phyloP scores from a whole-genome alignment of 92 coral and sea anemone genomes.

The Porites rus region DNA sequence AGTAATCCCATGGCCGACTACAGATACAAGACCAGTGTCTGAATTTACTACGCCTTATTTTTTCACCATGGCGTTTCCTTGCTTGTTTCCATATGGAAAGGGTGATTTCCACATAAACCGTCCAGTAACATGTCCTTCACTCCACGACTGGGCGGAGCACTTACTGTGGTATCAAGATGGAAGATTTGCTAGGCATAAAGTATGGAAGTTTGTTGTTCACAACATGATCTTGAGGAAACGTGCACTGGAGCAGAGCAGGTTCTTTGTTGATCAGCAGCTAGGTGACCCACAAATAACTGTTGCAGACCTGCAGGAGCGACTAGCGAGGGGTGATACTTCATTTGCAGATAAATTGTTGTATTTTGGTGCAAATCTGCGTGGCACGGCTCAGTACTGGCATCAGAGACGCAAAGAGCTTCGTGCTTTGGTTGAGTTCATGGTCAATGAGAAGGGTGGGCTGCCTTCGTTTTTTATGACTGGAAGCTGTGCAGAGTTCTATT shows the following conservation, averaged over 20 bases:
- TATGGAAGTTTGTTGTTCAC: conserved; percentile 52
- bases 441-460: conserved; percentile 53
- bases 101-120: too few relatives aligned
- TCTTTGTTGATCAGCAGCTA: conserved; percentile 50
- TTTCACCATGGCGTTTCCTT: conserved; percentile 54
- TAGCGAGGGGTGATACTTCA: too few relatives aligned
- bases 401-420: conserved; percentile 61
- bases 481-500: too few relatives aligned
- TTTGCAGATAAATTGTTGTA: too few relatives aligned
- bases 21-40: conserved; percentile 4
- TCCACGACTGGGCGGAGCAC: too few relatives aligned
- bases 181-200: conserved; percentile 13
- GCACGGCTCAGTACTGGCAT: conserved; percentile 57
- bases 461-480: conserved; percentile 46
- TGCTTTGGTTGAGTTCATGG: conserved; percentile 60
- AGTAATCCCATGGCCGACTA: neutral
- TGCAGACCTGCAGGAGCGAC: conserved; percentile 4
- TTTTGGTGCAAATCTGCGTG: conserved; percentile 18
- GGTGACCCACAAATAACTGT: conserved; percentile 56
- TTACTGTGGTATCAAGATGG: conserved; percentile 32
- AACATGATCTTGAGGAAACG: conserved; percentile 53
- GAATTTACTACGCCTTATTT: too few relatives aligned
- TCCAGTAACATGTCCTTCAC: too few relatives aligned
- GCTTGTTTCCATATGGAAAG: conserved; percentile 34
- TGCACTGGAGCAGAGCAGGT: conserved; percentile 35